Conservation (phyloP, 64 coral and sea anemone species). For the Trachythela sp. region DNA sequence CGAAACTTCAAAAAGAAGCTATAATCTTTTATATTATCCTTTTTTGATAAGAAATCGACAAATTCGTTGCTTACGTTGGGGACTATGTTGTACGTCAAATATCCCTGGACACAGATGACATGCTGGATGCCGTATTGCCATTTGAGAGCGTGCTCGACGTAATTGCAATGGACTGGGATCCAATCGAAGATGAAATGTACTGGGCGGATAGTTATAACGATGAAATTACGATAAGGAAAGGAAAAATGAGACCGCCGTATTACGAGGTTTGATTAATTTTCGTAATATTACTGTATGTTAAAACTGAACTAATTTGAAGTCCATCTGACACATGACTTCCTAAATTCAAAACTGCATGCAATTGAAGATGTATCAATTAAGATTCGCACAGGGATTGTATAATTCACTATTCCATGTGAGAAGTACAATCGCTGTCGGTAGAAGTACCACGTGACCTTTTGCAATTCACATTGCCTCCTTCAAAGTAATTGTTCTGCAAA, state of each 20-base stretch:
- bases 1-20: too few species aligned
- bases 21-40: neutral
- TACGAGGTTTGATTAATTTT: neutral
- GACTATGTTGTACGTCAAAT: neutral
- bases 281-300: neutral
- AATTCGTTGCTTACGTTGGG: neutral
- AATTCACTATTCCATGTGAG: too few species aligned
- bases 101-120: neutral
- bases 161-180: slow-evolving; percentile 9
- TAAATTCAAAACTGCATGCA: too few species aligned
- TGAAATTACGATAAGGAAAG: neutral
- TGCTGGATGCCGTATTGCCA: neutral
- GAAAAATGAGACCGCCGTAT: neutral
- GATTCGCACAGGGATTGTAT: too few species aligned
- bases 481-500: too few species aligned
- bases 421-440: too few species aligned
- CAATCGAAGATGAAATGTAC: neutral
- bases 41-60: neutral
- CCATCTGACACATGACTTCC: too few species aligned
- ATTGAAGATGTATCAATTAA: too few species aligned
- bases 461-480: too few species aligned
- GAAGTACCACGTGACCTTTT: too few species aligned
- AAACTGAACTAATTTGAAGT: neutral
- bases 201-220: neutral
- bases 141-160: slow-evolving; percentile 2